Conservation (phyloP, 2,113 vertebrate genomes). For the Chelonoidis abingdonii region DNA sequence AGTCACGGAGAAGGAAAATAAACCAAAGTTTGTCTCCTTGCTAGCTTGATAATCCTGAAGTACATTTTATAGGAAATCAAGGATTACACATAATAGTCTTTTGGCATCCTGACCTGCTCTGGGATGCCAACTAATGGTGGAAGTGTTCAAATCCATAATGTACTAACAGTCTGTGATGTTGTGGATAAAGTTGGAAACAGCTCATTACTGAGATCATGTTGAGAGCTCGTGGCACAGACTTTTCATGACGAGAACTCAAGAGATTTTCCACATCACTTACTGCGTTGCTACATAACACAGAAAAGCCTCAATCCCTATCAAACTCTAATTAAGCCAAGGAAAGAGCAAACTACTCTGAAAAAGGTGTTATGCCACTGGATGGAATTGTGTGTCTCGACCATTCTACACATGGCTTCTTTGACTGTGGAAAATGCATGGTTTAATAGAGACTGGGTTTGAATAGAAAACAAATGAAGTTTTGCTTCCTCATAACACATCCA, state of each 20-base stretch:
- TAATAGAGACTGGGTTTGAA: neutral
- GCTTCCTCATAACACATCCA: neutral
- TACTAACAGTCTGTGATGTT: conserved; percentile 16
- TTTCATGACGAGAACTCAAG: conserved; percentile 46
- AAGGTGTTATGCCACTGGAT: neutral
- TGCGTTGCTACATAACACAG: neutral
- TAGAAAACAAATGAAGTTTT: neutral
- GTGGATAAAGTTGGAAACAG: conserved; percentile 59
- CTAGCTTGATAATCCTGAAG: conserved; percentile 30
- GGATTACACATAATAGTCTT: conserved; percentile 25
- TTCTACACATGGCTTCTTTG: neutral
- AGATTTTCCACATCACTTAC: neutral
- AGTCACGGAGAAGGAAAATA: conserved; percentile 6
- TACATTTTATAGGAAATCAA: conserved; percentile 49
- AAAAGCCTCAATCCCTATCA: neutral
- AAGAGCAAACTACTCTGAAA: neutral
- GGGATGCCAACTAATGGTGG: conserved; percentile 25
- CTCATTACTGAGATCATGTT: conserved; percentile 54
- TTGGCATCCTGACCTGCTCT: conserved; percentile 16
- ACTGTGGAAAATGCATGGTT: neutral
- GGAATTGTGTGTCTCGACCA: neutral
- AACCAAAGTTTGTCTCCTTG: conserved; percentile 9
- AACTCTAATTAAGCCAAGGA: conserved; percentile 35
- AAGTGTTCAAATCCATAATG: conserved; percentile 7
- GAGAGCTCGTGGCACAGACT: conserved; percentile 28